Evolutionary conservation across 2,888 invertebrate genomes (phyloP), one percentile per base, ranked within the genome.

Genomic region (Camponotus fellah): DNA sequence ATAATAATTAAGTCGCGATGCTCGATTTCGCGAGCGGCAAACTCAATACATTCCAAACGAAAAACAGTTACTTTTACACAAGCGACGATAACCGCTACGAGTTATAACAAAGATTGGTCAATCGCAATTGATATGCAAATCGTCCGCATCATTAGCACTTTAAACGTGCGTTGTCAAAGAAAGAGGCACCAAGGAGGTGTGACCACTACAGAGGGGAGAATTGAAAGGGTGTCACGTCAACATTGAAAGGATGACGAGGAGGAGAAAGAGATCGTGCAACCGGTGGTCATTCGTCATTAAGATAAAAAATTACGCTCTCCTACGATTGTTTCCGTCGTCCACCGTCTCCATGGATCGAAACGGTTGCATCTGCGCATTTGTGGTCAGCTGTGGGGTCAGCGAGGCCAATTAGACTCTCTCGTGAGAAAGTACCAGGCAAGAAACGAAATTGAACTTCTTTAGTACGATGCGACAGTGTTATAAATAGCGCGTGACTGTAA

Each of bases 91-190:
- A 58, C 85, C 86, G 74, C 82, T 87, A 85, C 64, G 72, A 37
- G 56, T 64, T 56, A 77, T 68, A 74, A 84, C 66, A 76, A 75
- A 82, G 86, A 89, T 72, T 84, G 88, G 89, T 86, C 87, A 88
- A 88, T 91, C 85, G 87, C 90, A 91, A 93, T 94, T 94, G 94
- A 94, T 93, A 93, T 94, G 94, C 92, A 94, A 94, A 94, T 92
- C 85, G 85, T 87, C 86, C 83, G 85, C 90, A 90, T 91, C 93
- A 92, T 93, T 93, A 93, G 92, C 88, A 83, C 84, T 74, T 72
- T 75, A 82, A 83, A 86, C 84, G 82, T 77, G 79, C 82, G 85
- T 80, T 71, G 82, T 80, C 84, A 87, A 88, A 90, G 88, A 90
- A 87, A 88, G 84, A 84, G 72, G 82, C 80, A 83, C 82, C 81